phyloP scores from a whole-genome alignment of 2,797 vertebrate species.

The Liasis olivaceus region DNA sequence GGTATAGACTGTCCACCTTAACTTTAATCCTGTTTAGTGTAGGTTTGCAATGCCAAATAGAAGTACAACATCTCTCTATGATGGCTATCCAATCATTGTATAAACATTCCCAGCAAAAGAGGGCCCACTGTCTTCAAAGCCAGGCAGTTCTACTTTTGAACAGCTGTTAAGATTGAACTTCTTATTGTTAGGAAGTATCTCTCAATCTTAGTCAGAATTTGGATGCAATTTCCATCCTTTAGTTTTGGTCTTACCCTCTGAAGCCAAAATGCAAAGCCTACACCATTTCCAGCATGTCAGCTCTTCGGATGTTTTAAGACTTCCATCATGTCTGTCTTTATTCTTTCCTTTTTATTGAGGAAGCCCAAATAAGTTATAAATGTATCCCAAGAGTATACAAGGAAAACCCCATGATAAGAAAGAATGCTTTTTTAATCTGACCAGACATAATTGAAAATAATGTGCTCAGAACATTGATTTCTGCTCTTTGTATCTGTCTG shows the following conservation, averaged over 20 bases:
- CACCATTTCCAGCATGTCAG: background rate
- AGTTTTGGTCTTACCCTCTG: background rate
- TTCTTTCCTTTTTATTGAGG: background rate
- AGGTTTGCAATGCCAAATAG: background rate
- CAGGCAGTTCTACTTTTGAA: background rate
- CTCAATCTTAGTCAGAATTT: background rate
- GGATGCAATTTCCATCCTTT: background rate
- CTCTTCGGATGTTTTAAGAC: background rate
- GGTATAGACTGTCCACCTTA: background rate
- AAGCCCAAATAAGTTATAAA: background rate
- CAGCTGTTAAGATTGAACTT: background rate
- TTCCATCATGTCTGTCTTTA: background rate
- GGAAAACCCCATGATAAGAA: background rate
- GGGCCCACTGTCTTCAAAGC: background rate
- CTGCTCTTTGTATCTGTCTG: conserved; percentile 60
- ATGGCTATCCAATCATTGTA: background rate
- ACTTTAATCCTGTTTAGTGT: background rate
- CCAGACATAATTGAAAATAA: conserved; percentile 39
- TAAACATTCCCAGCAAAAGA: background rate
- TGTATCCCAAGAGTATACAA: background rate
- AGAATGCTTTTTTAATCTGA: conserved; percentile 39
- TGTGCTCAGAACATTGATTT: conserved; percentile 23
- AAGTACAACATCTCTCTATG: background rate
- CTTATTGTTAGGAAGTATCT: background rate
- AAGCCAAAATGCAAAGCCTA: background rate